Base-by-base conservation (phyloP, 2,797 vertebrate species). In the Urophycis tenuis region DNA sequence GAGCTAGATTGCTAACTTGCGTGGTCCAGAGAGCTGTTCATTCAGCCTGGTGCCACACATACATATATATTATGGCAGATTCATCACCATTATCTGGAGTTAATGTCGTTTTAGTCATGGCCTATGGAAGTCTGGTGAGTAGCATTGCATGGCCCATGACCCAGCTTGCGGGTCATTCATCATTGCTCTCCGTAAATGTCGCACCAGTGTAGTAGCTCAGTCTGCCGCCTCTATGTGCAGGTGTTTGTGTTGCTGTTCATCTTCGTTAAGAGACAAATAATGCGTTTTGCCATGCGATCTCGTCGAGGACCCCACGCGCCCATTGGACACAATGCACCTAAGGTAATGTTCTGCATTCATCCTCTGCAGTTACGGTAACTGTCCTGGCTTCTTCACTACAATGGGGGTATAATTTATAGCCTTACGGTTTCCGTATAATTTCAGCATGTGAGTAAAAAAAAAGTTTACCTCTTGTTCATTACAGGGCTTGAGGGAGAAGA, bases 231-330 rank as follows among this genome's bases (percentile, higher is more conserved):
- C 71, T 69, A 2, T 3, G 67, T 60, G 36, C 90, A 99, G 97
- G 95, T 99, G 77, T 99, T 99, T 31, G 97, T 99, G 81, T 88
- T 99, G 84, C 90, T 99, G 2, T 99, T 99, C 84, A 98, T 99
- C 83, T 99, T 99, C 31, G 96, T 98, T 78, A 99, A 98, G 87
- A 95, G 97, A 5, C 97, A 99, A 89, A 99, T 99, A 75, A 97
- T 99, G 97, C 95, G 97, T 72, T 99, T 99, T 11, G 97, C 97
- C 29, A 96, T 98, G 96, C 97, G 97, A 85, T 99, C 97, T 72
- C 95, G 96, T 32, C 91, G 97, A 0, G 97, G 97, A 30, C 97
- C 97, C 0, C 97, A 99, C 0, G 96, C 94, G 4, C 96, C 97
- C 0, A 95, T 99, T 3, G 97, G 97, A 31, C 97, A 99, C 86